These are phyloP conservation scores for Meloidogyne chitwoodi DNA, from an alignment of 1,140 invertebrate genomes.

Conservation along the genomic window DNA sequence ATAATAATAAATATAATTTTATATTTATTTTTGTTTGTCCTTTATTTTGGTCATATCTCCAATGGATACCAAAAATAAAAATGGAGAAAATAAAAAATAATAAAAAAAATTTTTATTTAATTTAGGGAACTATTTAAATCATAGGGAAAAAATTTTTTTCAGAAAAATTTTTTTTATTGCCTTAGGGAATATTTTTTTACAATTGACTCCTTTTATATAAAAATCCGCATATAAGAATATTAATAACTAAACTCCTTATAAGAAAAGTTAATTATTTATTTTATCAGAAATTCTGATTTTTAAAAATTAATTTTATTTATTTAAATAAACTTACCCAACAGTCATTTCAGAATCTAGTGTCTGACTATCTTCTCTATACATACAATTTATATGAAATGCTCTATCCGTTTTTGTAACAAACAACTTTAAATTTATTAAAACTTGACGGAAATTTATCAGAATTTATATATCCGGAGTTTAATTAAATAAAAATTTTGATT, in stretches of 20 bases:
- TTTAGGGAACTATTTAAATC: no score
- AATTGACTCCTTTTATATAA: no score
- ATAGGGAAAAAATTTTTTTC: no score
- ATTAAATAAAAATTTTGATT: background rate
- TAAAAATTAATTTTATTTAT: no score
- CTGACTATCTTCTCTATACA: constrained; percentile 50
- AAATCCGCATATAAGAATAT: no score
- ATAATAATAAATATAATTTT: background rate
- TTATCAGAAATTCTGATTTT: no score
- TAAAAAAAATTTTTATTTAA: no score
- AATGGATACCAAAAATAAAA: background rate
- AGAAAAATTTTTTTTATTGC: no score
- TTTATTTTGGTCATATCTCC: background rate
- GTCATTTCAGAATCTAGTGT: constrained; percentile 46
- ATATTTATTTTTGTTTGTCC: background rate
- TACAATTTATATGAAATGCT: constrained; percentile 59
- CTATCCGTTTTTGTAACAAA: constrained; percentile 59
- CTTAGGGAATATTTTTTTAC: no score
- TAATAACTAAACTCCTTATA: no score
- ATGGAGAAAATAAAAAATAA: background rate
- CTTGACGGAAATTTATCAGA: background rate
- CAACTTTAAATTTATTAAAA: constrained; percentile 32
- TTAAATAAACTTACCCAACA: constrained; percentile 44
- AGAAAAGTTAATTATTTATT: no score
- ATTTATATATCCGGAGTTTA: background rate